A percentile compares a stretch with the other conserved stretches of the same genome.
Evolutionary conservation across 92 coral and sea anemone genomes (phyloP).

Genomic region (Heteractis magnifica): DNA sequence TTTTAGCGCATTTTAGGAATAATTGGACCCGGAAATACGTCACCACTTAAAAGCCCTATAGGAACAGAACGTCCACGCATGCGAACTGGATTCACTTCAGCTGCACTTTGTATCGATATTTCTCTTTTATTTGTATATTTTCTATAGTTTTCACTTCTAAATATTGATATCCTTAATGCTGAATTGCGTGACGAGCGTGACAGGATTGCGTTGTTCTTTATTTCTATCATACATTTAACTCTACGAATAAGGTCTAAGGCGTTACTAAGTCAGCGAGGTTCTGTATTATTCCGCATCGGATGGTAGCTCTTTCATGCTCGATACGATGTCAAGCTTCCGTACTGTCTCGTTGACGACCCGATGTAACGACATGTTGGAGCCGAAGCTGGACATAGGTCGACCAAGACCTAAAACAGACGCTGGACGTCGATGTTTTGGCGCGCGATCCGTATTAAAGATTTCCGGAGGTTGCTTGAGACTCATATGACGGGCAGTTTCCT

Average conservation of each 20-base stretch:
- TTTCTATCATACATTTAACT: too few species aligned
- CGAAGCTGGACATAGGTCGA: conserved; percentile 58
- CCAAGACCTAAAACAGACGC: conserved; percentile 50
- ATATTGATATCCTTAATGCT: not conserved
- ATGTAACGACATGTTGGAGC: conserved; percentile 78
- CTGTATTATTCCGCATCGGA: conserved; percentile 16
- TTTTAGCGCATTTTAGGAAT: too few species aligned
- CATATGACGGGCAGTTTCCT: conserved; percentile 23
- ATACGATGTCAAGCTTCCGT: conserved; percentile 68
- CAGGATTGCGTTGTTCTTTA: not conserved
- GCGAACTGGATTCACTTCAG: too few species aligned
- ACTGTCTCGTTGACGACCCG: conserved; percentile 77
- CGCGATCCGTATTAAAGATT: conserved; percentile 27
- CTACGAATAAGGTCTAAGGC: too few species aligned
- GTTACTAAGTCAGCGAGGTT: too few species aligned
- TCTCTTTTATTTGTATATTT: not conserved
- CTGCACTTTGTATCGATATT: too few species aligned
- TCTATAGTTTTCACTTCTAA: not conserved
- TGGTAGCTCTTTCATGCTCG: conserved; percentile 55
- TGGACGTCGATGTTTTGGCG: conserved; percentile 35
- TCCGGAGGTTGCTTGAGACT: conserved; percentile 44
- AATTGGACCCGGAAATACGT: too few species aligned
- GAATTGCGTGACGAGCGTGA: not conserved
- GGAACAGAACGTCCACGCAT: too few species aligned
- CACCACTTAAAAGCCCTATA: too few species aligned